Evolutionary conservation across 2,888 invertebrate species (phyloP), one percentile per base, ranked within the genome.

Genomic region (Hypomecis atomaria): DNA sequence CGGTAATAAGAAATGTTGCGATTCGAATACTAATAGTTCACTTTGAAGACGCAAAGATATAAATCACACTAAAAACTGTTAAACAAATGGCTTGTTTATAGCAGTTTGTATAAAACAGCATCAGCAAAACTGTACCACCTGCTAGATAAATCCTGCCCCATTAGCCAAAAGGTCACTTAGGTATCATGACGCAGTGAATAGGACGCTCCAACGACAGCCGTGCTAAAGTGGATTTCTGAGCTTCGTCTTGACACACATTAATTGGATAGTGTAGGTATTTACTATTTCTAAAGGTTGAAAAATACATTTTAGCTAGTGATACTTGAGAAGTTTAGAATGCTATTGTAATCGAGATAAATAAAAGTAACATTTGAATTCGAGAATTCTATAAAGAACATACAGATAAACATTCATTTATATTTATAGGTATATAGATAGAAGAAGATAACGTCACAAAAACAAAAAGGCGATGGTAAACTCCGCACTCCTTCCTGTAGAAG

Each of bases 171-270:
- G 68, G 68, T 67, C 66, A 66, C 70, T 45, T 43, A 38, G 53
- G 61, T 73, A 70, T 75, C 71, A 77, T 78, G 77, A 77, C 76
- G 57, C 63, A 74, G 76, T 70, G 65, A 65, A 71, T 72, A 65
- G 67, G 76, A 76, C 72, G 59, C 76, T 77, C 63, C 59, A 71
- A 62, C 57, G 71, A 70, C 76, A 76, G 74, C 79, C 85, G 84
- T 86, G 85, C 78, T 73, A 53, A 67, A 86, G 86, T 83, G 85
- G 79, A 70, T 62, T 73, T 66, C 66, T 65, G 69, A n/a, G 42
- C 70, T 70, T 62, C 56, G 66, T n/a, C 45, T 34, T 53, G 53
- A 58, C 66, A 62, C 5, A 50, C 52, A 40, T 52, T 52, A 52
- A 52, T 40, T 52, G 23, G 10, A 23, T 9, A 40, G 38, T 52